A percentile compares a stretch with the other conserved stretches of the same genome.
phyloP scores from a whole-genome alignment of 2,888 invertebrate species.

The Elmis aenea region DNA sequence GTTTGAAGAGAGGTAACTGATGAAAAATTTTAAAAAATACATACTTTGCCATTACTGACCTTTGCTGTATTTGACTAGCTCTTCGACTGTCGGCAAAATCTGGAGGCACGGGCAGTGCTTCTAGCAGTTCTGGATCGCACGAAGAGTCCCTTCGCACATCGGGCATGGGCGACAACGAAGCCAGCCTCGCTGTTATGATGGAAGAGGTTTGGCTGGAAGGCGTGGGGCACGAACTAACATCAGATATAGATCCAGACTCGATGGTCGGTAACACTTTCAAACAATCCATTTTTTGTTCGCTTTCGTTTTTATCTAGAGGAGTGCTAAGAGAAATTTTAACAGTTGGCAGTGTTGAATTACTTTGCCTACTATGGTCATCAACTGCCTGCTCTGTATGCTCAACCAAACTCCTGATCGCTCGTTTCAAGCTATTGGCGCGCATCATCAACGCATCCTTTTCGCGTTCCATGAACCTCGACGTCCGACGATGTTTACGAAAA shows the following conservation, averaged over 20 bases:
- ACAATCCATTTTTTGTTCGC: constrained; percentile 38
- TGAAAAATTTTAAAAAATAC: too few species aligned
- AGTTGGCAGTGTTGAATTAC: constrained; percentile 33
- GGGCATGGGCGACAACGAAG: constrained; percentile 63
- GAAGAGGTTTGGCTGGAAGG: constrained; percentile 45
- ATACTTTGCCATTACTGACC: too few species aligned
- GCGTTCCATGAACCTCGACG: constrained; percentile 47
- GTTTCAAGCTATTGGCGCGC: constrained; percentile 77
- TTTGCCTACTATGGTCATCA: constrained; percentile 52
- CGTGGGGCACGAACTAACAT: constrained; percentile 50
- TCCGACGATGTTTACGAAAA: constrained; percentile 42
- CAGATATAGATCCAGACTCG: constrained; percentile 45
- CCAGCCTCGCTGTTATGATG: constrained; percentile 47
- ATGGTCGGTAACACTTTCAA: constrained; percentile 45
- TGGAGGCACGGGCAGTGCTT: constrained; percentile 68
- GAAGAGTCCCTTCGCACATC: constrained; percentile 59
- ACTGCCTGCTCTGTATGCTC: constrained; percentile 72
- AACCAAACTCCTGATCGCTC: constrained; percentile 73
- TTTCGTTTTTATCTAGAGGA: constrained; percentile 34
- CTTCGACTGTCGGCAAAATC: constrained; percentile 80
- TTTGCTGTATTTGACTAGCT: constrained; percentile 50
- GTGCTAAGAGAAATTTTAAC: constrained; percentile 40
- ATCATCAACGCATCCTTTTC: constrained; percentile 57
- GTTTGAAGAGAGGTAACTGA: too few species aligned
- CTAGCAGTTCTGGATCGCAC: constrained; percentile 45